Base-by-base conservation (phyloP, 2,888 invertebrate species). In the Plemyria rubiginata region DNA sequence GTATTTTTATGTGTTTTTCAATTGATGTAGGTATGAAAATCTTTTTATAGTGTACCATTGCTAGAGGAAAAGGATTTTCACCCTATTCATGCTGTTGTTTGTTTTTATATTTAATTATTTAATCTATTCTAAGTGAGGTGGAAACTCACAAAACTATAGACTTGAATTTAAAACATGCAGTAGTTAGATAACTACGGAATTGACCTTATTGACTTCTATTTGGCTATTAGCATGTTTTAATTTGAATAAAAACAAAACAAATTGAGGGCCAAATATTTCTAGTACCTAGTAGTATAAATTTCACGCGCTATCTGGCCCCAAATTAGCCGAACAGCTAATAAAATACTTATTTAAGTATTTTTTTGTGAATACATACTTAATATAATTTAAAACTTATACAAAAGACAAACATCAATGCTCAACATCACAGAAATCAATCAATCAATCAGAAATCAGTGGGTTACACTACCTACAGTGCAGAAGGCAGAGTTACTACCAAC, bases 81-180 rank as follows among this genome's bases (percentile, higher is more conserved):
- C 36, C 36, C 32, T 22, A 32, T 32, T 32, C 8, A 32, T 8
- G 4, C 1, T 38, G 11, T 38, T 38, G 36, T 38, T 11, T 38
- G 36, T 38, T 8, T 38, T 38, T 38, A 38, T 32, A 38, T 38
- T 38, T 38, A 9, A 38, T 38, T 38, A 38, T 38, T 38, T 38
- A 38, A 50, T 7, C 45, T n/a, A 15, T 50, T 36, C 15, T 36
- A 36, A 51, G 28, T 38, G 0, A 15, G 48, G 58, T 63, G 68
- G 68, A 65, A 61, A 65, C 62, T 54, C 53, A 63, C 61, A 62
- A 59, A 40, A 60, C 40, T 56, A 8, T 32, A 8, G 29, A 52
- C 32, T 52, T 58, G 49, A 54, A 50, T 54, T 12, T 45, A 0
- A 52, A 62, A 38, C 48, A 59, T 54, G 16, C 46, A 51, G 51